Percentiles rank a stretch among this genome's conserved stretches.
phyloP scores from a whole-genome alignment of 2,113 vertebrate genomes.

The Camelus bactrianus region DNA sequence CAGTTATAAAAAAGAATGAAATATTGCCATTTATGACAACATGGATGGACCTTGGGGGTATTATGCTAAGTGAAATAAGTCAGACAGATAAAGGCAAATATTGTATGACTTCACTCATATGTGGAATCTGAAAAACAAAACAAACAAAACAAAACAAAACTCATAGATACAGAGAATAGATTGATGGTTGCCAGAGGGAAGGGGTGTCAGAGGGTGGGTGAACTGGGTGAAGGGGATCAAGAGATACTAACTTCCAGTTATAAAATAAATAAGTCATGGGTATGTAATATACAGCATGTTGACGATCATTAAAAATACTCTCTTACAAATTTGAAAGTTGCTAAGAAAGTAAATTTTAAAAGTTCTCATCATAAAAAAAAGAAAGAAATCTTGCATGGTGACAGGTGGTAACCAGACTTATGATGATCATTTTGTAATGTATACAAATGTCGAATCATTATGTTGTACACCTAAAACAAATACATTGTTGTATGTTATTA shows the following conservation, averaged over 20 bases:
- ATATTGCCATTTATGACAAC: not conserved
- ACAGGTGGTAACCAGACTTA: not conserved
- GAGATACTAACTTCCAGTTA: not conserved
- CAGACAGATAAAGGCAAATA: not conserved
- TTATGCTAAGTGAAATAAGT: not conserved
- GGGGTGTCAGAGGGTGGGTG: not conserved
- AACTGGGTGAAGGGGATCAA: not conserved
- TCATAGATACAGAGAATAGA: not conserved
- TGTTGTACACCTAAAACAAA: not conserved
- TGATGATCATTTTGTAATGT: not conserved
- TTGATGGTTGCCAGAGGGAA: not conserved
- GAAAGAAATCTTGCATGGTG: not conserved
- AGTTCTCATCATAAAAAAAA: not conserved
- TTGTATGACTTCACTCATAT: not conserved
- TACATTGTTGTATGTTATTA: not conserved
- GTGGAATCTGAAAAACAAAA: not conserved
- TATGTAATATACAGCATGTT: not conserved
- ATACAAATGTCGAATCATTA: not conserved
- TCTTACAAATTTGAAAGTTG: not conserved
- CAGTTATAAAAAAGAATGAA: not conserved
- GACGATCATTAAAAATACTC: not conserved
- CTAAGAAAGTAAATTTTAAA: not conserved
- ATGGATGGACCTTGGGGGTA: not conserved
- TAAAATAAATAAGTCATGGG: not conserved
- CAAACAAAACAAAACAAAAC: not conserved